These are phyloP conservation scores for Cavia aperea DNA, from an alignment of 2,113 vertebrate genomes.

Conservation along the genomic window DNA sequence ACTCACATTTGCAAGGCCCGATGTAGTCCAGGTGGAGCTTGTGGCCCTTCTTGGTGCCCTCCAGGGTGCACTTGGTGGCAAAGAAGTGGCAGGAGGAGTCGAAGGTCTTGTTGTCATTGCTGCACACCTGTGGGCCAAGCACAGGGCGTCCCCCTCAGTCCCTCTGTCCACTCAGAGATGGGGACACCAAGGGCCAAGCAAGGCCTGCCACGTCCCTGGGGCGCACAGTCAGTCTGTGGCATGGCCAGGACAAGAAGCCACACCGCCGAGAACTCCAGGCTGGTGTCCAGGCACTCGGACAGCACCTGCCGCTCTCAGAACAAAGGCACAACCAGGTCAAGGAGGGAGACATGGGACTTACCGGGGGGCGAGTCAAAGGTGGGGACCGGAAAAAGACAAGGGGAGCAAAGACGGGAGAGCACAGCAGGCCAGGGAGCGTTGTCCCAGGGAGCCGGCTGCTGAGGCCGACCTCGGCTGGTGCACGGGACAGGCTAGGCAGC, in stretches of 20 bases:
- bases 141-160: not conserved
- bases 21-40: conserved; percentile 99
- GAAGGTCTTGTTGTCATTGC: conserved; percentile 98
- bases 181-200: not conserved
- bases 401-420: not conserved
- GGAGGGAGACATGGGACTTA: not conserved
- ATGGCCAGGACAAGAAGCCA: not conserved
- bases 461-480: not conserved
- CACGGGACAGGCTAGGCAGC: not conserved
- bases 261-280: not conserved
- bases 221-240: not conserved
- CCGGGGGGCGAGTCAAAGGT: not conserved
- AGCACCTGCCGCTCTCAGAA: not conserved
- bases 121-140: conserved; percentile 83
- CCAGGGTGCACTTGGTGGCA: conserved; percentile 95
- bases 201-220: not conserved
- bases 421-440: not conserved
- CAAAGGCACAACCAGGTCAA: not conserved
- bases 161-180: not conserved
- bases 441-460: not conserved
- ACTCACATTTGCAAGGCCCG: conserved; percentile 97
- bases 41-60: conserved; percentile 99
- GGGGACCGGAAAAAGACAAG: not conserved
- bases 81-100: conserved; percentile 98
- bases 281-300: not conserved